Conservation (phyloP, 35 echinoderm and acorn worm species). For the Ophioderma brevispina region DNA sequence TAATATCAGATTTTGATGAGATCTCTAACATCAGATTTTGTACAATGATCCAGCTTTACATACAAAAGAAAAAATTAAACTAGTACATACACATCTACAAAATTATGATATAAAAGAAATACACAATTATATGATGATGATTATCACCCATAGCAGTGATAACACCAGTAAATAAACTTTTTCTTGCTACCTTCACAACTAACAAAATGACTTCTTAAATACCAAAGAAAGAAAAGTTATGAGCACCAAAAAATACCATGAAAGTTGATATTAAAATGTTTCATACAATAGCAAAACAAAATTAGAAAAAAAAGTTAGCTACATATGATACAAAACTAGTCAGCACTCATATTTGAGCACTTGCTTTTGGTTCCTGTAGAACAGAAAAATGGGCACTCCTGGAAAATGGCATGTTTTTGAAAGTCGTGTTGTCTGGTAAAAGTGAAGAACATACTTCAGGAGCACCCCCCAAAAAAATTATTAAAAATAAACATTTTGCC, state of each 20-base stretch:
- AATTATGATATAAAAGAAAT: neutral
- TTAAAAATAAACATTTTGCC: no score
- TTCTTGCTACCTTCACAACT: neutral
- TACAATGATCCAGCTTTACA: neutral
- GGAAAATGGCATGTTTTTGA: no score
- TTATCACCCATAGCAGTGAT: neutral
- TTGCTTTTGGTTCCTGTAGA: neutral
- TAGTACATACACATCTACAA: neutral
- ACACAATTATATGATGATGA: neutral
- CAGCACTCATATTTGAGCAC: neutral
- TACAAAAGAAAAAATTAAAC: neutral
- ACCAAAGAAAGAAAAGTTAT: neutral
- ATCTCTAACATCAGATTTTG: neutral
- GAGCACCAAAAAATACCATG: conserved; percentile 13
- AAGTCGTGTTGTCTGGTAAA: no score
- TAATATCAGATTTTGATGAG: neutral
- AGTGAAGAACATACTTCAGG: no score
- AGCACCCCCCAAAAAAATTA: no score
- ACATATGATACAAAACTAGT: neutral
- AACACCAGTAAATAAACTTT: neutral
- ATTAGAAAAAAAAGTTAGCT: neutral
- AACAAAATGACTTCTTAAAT: neutral
- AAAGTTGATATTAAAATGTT: neutral
- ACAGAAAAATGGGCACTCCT: no score
- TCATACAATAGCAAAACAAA: no score